Percentiles rank a stretch among this genome's conserved stretches.
Evolutionary conservation across 2,113 vertebrate genomes (phyloP).

Genomic region (Melanotaenia duboulayi): DNA sequence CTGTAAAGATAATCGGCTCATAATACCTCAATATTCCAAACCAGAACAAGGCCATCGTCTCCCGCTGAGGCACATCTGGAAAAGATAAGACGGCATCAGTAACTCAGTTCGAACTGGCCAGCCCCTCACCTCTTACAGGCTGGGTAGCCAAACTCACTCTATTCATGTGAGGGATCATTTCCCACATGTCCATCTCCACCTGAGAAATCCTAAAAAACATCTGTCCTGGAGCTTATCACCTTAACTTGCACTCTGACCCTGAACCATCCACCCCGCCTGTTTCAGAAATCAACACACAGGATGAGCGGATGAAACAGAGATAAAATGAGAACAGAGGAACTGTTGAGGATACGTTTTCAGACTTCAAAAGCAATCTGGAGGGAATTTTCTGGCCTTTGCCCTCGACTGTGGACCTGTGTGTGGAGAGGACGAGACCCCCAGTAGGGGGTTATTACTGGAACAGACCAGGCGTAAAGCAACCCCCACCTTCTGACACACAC

Average conservation of each 20-base stretch:
- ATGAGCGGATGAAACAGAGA: constrained; percentile 77
- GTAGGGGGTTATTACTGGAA: constrained; percentile 89
- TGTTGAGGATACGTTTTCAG: constrained; percentile 87
- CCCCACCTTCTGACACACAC: constrained; percentile 43
- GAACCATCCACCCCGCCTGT: constrained; percentile 61
- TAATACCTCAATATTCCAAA: constrained; percentile 93
- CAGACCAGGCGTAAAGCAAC: constrained; percentile 88
- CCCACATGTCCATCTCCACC: constrained; percentile 22
- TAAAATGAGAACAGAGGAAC: constrained; percentile 71
- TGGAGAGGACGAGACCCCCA: constrained; percentile 87
- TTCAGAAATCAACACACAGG: constrained; percentile 75
- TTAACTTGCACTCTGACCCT: constrained; percentile 84
- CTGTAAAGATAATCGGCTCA: neutral
- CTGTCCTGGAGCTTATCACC: constrained; percentile 81
- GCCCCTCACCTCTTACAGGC: constrained; percentile 6
- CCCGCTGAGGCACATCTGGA: constrained; percentile 94
- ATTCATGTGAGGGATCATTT: constrained; percentile 51
- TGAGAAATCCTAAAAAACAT: constrained; percentile 47
- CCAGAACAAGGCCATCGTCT: constrained; percentile 91
- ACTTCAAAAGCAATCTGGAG: constrained; percentile 92
- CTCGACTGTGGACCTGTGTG: constrained; percentile 85
- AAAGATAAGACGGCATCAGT: constrained; percentile 7
- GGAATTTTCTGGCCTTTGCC: constrained; percentile 94
- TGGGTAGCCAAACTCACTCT: constrained; percentile 24
- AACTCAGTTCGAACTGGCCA: neutral